These are phyloP conservation scores for Platyscapa corneri DNA, from an alignment of 1,140 invertebrate species.

Conservation along the genomic window DNA sequence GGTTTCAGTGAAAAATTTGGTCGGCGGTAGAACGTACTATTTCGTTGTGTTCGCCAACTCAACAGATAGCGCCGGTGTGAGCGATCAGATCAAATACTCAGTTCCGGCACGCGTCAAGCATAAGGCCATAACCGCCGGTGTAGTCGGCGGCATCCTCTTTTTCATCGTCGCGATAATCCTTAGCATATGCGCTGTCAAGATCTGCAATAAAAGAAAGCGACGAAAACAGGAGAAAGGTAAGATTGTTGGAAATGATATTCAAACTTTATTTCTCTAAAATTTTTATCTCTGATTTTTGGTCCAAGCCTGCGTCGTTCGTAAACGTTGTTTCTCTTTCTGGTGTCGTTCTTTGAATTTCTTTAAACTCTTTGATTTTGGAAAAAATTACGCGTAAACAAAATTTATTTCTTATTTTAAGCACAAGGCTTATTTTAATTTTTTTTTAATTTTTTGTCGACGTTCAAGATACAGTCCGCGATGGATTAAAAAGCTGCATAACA, in stretches of 20 bases:
- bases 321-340: slow-evolving; percentile 32
- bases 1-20: slow-evolving; percentile 89
- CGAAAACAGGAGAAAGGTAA: slow-evolving; percentile 97
- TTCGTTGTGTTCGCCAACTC: slow-evolving; percentile 92
- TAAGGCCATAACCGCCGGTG: slow-evolving; percentile 94
- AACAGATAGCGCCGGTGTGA: slow-evolving; percentile 80
- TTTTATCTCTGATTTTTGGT: neutral
- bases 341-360: neutral
- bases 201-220: slow-evolving; percentile 96
- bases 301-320: neutral
- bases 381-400: too few species aligned
- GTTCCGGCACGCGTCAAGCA: slow-evolving; percentile 91
- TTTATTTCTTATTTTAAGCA: too few species aligned
- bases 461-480: too few species aligned
- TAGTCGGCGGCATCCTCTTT: slow-evolving; percentile 95
- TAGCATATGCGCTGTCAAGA: slow-evolving; percentile 96
- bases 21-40: slow-evolving; percentile 91
- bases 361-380: too few species aligned
- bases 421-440: too few species aligned
- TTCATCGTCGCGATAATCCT: slow-evolving; percentile 97
- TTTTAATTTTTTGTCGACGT: too few species aligned
- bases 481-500: too few species aligned
- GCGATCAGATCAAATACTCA: slow-evolving; percentile 89
- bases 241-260: neutral
- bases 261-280: neutral